phyloP scores from a whole-genome alignment of 2,888 invertebrate species.

The Petrolisthes manimaculis region DNA sequence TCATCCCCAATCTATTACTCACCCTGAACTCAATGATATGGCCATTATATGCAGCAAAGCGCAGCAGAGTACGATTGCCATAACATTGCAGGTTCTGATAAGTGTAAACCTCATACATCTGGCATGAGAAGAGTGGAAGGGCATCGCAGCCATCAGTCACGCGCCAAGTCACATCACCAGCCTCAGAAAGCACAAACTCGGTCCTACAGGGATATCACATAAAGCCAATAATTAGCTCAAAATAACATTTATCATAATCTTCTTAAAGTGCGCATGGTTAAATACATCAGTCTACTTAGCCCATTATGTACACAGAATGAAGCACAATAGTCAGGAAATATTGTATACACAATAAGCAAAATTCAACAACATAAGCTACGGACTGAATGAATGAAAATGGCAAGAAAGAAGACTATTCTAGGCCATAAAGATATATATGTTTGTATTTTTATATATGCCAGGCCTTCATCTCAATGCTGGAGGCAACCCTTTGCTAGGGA shows the following conservation, averaged over 20 bases:
- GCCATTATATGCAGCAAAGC: constrained; percentile 61
- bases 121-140: constrained; percentile 62
- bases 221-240: not conserved
- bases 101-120: constrained; percentile 63
- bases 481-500: too few relatives aligned
- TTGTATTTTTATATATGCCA: too few relatives aligned
- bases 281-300: not conserved
- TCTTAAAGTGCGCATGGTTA: not conserved
- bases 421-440: too few relatives aligned
- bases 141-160: constrained; percentile 57
- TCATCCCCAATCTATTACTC: constrained; percentile 5
- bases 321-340: too few relatives aligned
- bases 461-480: too few relatives aligned
- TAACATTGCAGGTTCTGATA: constrained; percentile 62
- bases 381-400: too few relatives aligned
- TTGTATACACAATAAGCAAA: too few relatives aligned
- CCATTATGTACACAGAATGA: not conserved
- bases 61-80: constrained; percentile 58
- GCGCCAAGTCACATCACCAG: constrained; percentile 61
- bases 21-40: constrained; percentile 64
- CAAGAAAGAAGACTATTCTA: too few relatives aligned
- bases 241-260: not conserved
- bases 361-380: too few relatives aligned
- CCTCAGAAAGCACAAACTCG: constrained; percentile 60
- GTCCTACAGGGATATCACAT: constrained; percentile 37